Percentiles rank a stretch among this genome's conserved stretches.
Conservation (phyloP, 1,140 invertebrate species). For the Heliothis virescens region DNA sequence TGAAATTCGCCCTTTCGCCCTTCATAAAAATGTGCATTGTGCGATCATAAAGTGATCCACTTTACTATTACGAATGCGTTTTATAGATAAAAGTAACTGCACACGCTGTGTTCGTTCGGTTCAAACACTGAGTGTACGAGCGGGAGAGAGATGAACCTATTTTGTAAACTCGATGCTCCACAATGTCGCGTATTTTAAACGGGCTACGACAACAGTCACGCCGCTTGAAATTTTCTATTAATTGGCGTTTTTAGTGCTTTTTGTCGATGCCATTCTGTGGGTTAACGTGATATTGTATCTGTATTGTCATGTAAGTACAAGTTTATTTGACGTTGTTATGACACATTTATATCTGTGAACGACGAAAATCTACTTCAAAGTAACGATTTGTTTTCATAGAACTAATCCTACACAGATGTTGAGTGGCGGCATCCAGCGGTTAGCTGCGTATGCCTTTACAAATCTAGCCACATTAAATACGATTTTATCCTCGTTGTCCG, state of each 20-base stretch:
- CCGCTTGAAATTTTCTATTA: conserved; percentile 78
- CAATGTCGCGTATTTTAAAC: conserved; percentile 67
- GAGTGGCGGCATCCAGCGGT: conserved; percentile 23
- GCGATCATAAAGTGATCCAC: conserved; percentile 60
- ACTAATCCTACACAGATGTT: conserved; percentile 44
- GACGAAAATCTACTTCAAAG: conserved; percentile 41
- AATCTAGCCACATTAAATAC: conserved; percentile 44
- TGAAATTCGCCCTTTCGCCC: conserved; percentile 54
- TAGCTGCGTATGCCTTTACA: not conserved
- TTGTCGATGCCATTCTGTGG: conserved; percentile 62
- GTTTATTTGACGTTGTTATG: conserved; percentile 53
- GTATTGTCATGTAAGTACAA: conserved; percentile 54
- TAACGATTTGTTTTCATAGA: conserved; percentile 50
- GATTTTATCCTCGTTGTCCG: conserved; percentile 45
- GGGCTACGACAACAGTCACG: conserved; percentile 69
- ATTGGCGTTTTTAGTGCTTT: conserved; percentile 74
- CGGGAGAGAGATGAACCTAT: conserved; percentile 55
- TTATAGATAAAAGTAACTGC: conserved; percentile 49
- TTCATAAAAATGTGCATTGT: conserved; percentile 63
- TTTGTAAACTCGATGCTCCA: conserved; percentile 32
- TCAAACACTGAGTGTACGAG: conserved; percentile 32
- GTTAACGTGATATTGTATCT: conserved; percentile 59
- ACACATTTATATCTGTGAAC: conserved; percentile 49
- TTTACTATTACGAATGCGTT: conserved; percentile 64
- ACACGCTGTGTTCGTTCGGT: conserved; percentile 52